Percentiles rank a stretch among this genome's conserved stretches.
phyloP scores from a whole-genome alignment of 1,140 invertebrate species.

The Himalopsyche phryganea region DNA sequence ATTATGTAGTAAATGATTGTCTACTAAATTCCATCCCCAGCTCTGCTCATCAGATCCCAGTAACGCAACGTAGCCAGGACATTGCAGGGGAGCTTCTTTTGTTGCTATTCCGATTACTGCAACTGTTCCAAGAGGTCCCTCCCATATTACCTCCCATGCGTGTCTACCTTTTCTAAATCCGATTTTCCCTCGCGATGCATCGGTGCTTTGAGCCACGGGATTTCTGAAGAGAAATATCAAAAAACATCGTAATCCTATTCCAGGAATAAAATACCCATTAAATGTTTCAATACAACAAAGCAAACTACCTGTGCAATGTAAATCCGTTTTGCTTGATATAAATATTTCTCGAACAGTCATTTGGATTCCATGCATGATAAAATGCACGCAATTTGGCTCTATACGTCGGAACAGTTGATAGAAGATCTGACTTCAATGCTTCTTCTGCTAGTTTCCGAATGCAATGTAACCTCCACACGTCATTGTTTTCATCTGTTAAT shows the following conservation, averaged over 20 bases:
- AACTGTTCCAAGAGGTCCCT: slow-evolving; percentile 94
- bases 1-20: slow-evolving; percentile 96
- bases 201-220: slow-evolving; percentile 97
- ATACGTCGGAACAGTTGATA: slow-evolving; percentile 84
- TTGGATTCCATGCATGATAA: slow-evolving; percentile 95
- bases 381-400: slow-evolving; percentile 93
- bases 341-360: slow-evolving; percentile 95
- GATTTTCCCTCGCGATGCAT: slow-evolving; percentile 92
- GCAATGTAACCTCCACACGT: slow-evolving; percentile 92
- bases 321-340: slow-evolving; percentile 97
- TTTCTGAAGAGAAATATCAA: slow-evolving; percentile 58
- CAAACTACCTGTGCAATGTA: slow-evolving; percentile 81
- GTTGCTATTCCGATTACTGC: slow-evolving; percentile 95
- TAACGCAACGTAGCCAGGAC: slow-evolving; percentile 91
- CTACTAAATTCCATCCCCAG: slow-evolving; percentile 99
- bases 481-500: slow-evolving; percentile 90
- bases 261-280: too few species aligned
- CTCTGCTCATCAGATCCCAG: slow-evolving; percentile 94
- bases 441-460: slow-evolving; percentile 83
- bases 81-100: slow-evolving; percentile 85
- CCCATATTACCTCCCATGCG: slow-evolving; percentile 99
- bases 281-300: too few species aligned
- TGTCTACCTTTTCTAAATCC: slow-evolving; percentile 91
- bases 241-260: too few species aligned
- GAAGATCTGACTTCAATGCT: slow-evolving; percentile 87